Conservation (phyloP, 2,797 vertebrate genomes). For the Tiaroga cobitis region DNA sequence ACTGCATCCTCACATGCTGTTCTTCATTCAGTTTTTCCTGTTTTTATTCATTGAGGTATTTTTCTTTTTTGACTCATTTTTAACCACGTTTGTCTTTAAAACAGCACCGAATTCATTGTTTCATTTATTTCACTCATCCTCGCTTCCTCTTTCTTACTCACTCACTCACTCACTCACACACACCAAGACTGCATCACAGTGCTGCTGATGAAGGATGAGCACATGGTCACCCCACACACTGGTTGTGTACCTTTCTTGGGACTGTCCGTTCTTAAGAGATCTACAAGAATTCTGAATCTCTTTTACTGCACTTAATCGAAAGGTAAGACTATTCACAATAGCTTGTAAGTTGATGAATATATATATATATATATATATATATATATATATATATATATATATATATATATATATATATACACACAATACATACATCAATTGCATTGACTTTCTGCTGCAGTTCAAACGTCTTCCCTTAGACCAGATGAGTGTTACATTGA, state of each 20-base stretch:
- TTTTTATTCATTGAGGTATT: background rate
- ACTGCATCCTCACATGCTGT: constrained; percentile 19
- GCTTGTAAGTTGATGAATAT: background rate
- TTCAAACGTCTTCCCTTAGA: background rate
- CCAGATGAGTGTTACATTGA: background rate
- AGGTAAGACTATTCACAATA: constrained; percentile 48
- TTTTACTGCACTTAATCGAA: background rate
- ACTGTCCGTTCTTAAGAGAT: constrained; percentile 6
- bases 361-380: background rate
- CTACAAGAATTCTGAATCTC: background rate
- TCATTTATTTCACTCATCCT: constrained; percentile 21
- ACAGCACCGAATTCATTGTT: background rate
- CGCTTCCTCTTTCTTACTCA: background rate
- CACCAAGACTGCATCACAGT: constrained; percentile 29
- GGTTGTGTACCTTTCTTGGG: constrained; percentile 5
- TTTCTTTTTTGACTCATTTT: background rate
- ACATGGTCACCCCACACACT: constrained; percentile 52
- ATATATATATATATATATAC: too few relatives aligned
- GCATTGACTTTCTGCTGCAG: background rate
- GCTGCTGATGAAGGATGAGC: constrained; percentile 40
- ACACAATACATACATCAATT: background rate
- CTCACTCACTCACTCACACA: background rate
- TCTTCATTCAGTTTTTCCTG: constrained; percentile 8
- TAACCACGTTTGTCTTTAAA: background rate
- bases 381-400: too few relatives aligned